Conservation (phyloP, 2,797 vertebrate species). For the Bovichtus diacanthus region DNA sequence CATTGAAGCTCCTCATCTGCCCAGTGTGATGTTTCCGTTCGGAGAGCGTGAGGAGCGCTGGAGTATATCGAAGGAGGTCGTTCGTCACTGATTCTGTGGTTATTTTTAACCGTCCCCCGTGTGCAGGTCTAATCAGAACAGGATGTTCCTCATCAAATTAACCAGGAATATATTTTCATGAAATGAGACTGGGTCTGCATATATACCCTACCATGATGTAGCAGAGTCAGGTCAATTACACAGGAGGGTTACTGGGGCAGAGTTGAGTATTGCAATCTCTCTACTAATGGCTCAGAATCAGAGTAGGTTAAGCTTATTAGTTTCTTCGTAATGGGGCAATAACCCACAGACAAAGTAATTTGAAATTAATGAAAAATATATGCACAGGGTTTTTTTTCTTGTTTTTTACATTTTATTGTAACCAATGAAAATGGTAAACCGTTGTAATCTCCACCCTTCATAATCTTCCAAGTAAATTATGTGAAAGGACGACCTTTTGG, state of each 20-base stretch:
- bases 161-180: slow-evolving; percentile 72
- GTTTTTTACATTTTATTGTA: not conserved
- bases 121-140: slow-evolving; percentile 83
- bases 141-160: slow-evolving; percentile 77
- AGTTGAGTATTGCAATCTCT: slow-evolving; percentile 22
- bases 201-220: slow-evolving; percentile 34
- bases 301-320: slow-evolving; percentile 26
- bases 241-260: slow-evolving; percentile 27
- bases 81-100: slow-evolving; percentile 78
- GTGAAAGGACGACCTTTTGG: not conserved
- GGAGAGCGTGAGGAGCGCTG: slow-evolving; percentile 28
- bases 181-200: slow-evolving; percentile 55
- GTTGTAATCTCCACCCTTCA: not conserved
- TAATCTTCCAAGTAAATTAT: not conserved
- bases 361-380: slow-evolving; percentile 14
- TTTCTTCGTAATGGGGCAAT: slow-evolving; percentile 23
- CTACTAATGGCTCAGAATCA: slow-evolving; percentile 20
- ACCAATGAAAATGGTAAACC: not conserved
- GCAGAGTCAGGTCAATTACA: slow-evolving; percentile 48
- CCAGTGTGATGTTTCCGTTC: slow-evolving; percentile 29
- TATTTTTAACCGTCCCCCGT: slow-evolving; percentile 80
- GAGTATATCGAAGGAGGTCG: slow-evolving; percentile 75
- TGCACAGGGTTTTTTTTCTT: not conserved
- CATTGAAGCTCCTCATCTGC: slow-evolving; percentile 34
- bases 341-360: slow-evolving; percentile 25